Base-by-base conservation (phyloP, 2,113 vertebrate genomes). In the Noctilio leporinus region DNA sequence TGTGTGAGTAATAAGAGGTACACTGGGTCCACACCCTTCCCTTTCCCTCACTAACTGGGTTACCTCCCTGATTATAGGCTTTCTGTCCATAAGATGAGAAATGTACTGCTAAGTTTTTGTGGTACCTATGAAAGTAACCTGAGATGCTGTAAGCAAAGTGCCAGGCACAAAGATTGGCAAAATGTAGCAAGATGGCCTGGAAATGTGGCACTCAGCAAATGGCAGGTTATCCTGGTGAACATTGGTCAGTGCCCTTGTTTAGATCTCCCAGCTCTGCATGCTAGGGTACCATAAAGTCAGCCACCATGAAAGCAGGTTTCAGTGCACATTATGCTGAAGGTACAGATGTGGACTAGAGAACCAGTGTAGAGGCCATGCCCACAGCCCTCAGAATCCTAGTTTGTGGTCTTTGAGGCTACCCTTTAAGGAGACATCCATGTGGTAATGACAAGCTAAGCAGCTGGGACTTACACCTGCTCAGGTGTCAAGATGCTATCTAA, bases 331-430 rank as follows among this genome's bases (percentile, higher is more conserved):
- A 49, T 82, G 16, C 10, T 19, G 26, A 30, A 73, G 20, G 47
- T 5, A n/a, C 19, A 33, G 12, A 45, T 0, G 0, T 15, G 15
- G 1, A 10, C 19, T 24, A 11, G 8, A 1, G 45, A 45, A 47
- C 57, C 57, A 16, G 5, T 7, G 1, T 4, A 16, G 20, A 19
- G 70, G 2, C 15, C 35, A 22, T 17, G 30, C 7, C 5, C 5
- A 24, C 20, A 11, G 11, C 35, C 26, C 22, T 38, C 28, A 22
- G 65, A 45, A 38, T 8, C 43, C 3, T 62, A 17, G 26, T 51
- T 22, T 3, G 22, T 14, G 22, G 16, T 2, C 10, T 1, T n/a
- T 49, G n/a, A 33, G 45, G 6, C 2, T 53, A 5, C 38, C 20
- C 49, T 47, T 6, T 3, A 76, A 81, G 49, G 78, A 77, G 12